Conservation (phyloP, 2,113 vertebrate genomes). For the Heloderma charlesbogerti region DNA sequence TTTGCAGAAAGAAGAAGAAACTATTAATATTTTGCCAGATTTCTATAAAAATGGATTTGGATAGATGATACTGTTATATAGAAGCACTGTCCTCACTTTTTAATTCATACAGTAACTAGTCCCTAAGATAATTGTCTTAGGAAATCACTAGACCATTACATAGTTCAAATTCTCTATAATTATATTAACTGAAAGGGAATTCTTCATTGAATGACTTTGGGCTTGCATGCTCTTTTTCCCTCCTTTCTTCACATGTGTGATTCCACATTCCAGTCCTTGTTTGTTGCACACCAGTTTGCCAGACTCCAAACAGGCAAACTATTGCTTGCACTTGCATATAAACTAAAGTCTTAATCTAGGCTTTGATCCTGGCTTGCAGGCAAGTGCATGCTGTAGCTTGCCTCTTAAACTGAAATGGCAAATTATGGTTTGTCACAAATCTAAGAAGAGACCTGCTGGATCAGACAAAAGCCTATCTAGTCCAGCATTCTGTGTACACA, state of each 20-base stretch:
- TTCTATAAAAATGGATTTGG: conserved; percentile 11
- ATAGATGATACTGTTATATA: neutral
- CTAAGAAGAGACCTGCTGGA: too few species aligned
- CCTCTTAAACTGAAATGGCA: neutral
- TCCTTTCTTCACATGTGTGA: neutral
- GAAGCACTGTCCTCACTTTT: neutral
- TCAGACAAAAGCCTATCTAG: too few species aligned
- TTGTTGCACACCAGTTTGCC: neutral
- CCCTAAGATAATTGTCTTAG: neutral
- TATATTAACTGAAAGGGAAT: neutral
- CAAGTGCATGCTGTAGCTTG: neutral
- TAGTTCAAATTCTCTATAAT: neutral
- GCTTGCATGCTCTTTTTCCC: neutral
- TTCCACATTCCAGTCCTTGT: neutral
- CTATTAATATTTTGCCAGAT: conserved; percentile 13
- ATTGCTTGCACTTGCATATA: too few species aligned
- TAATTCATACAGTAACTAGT: neutral
- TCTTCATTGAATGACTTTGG: neutral
- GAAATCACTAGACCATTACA: neutral
- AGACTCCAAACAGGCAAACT: too few species aligned
- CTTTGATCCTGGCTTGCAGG: neutral
- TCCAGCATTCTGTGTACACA: too few species aligned
- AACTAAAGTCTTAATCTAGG: neutral
- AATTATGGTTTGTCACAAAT: too few species aligned
- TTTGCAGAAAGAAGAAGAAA: conserved; percentile 24